Base-by-base conservation (phyloP, 2,113 vertebrate genomes). In the Pluvianellus socialis region DNA sequence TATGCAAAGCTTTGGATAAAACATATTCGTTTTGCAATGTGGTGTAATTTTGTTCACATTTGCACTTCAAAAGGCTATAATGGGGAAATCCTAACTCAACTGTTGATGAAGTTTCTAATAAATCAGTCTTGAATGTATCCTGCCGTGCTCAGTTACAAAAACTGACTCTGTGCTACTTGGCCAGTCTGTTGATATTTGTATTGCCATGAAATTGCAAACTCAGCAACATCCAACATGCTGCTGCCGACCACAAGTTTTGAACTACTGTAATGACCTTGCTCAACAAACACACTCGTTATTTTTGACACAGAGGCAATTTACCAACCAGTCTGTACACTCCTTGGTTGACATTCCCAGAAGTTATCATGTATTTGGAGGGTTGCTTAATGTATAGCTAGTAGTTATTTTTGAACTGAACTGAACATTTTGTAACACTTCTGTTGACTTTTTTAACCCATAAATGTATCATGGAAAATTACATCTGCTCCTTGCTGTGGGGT, bases 311-410 rank as follows among this genome's bases (percentile, higher is more conserved):
- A 96, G 56, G 90, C 79, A 90, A 88, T 73, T 94, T 93, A 95
- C 94, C 73, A 95, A 56, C 75, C 65, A 70, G 81, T 63, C 96
- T 95, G 94, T 55, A 42, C 71, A 16, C 82, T 96, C 92, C 90
- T 59, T 79, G 76, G 75, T 92, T 95, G 90, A 85, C 68, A 72
- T 93, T 96, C 84, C 92, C 95, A 96, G 95, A 94, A 96, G 88
- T 97, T 95, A 96, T 88, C 53, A 32, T 89, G 72, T 92, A 73
- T 59, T 96, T 94, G 45, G 80, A 94, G 47, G 22, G 40, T 97
- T 97, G 96, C 89, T 95, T 95, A 95, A 95, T 86, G 92, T 95
- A 95, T 91, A 87, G 95, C 91, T 88, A 66, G 63, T 47, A 93
- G 79, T 86, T 97, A 93, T 96, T 97, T 97, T 96, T 96, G 75